Evolutionary conservation across 2,797 vertebrate species (phyloP), one percentile per base, ranked within the genome.

Genomic region (Nannoperca australis): DNA sequence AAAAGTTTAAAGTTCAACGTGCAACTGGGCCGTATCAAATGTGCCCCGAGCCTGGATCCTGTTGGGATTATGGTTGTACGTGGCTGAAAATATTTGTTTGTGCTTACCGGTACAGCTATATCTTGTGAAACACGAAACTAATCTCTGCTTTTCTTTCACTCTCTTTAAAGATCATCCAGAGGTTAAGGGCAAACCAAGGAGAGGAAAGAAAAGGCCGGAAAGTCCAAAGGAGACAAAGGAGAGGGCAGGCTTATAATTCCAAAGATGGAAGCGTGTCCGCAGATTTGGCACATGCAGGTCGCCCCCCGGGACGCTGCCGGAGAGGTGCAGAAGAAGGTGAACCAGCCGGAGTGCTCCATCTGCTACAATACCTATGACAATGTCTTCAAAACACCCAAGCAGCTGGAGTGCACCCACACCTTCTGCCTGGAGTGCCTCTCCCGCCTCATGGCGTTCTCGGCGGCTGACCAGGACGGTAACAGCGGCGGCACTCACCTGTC

Each of bases 381-480:
- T 71, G 91, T 96, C 86, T 99, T 99, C 95, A 99, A 98, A 92
- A 98, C 96, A 0, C 98, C 98, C 73, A 99, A 99, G 76, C 83
- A 95, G 83, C 94, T 99, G 56, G 95, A 95, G 20, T 99, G 98
- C 92, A 95, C 95, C 0, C 98, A 99, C 1, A 96, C 97, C 1
- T 99, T 99, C 93, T 99, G 98, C 91, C 90, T 99, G 59, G 98
- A 99, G 88, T 99, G 98, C 18, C 95, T 99, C 82, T 97, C 98
- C 5, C 95, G 98, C 30, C 94, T 99, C 76, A 95, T 96, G 75
- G 93, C 95, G 0, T 93, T 96, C 30, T 96, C 96, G 0, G 42
- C 86, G 0, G 81, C 90, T 13, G 90, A 90, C 0, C 61, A 90
- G 0, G 93, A 95, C 0, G 89, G 88, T 0, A 10, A 17, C 1